phyloP scores from a whole-genome alignment of 2,113 vertebrate genomes.

The Bos javanicus region DNA sequence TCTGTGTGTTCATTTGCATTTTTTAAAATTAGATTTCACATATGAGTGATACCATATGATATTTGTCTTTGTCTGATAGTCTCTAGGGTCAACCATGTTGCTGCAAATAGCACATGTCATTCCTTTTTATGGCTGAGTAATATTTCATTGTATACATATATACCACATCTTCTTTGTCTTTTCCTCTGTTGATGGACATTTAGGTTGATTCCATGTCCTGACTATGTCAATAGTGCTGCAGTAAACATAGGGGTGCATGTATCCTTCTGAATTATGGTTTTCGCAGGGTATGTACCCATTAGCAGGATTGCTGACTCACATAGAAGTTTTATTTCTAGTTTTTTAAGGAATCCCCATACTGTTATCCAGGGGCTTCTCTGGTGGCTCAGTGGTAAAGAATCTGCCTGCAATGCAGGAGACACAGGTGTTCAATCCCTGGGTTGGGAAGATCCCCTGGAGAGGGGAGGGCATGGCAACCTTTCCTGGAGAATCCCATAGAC shows the following conservation, averaged over 20 bases:
- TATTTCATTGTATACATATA: rapidly evolving
- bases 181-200: not conserved
- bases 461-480: too few relatives aligned
- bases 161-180: rapidly evolving
- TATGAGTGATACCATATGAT: not conserved
- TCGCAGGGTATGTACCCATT: rapidly evolving
- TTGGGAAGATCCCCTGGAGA: too few relatives aligned
- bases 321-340: not conserved
- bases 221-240: not conserved
- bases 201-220: not conserved
- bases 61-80: not conserved
- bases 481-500: too few relatives aligned
- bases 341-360: not conserved
- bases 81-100: not conserved
- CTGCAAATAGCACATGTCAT: rapidly evolving
- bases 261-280: not conserved
- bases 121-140: not conserved
- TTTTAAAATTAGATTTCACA: not conserved
- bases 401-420: not conserved
- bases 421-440: too few relatives aligned
- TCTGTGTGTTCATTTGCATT: not conserved
- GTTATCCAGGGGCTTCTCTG: not conserved
- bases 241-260: not conserved
- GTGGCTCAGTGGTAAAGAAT: not conserved
- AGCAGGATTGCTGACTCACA: not conserved